These are phyloP conservation scores for Druon quercuslanigerum DNA, from an alignment of 1,140 invertebrate genomes.

Conservation along the genomic window DNA sequence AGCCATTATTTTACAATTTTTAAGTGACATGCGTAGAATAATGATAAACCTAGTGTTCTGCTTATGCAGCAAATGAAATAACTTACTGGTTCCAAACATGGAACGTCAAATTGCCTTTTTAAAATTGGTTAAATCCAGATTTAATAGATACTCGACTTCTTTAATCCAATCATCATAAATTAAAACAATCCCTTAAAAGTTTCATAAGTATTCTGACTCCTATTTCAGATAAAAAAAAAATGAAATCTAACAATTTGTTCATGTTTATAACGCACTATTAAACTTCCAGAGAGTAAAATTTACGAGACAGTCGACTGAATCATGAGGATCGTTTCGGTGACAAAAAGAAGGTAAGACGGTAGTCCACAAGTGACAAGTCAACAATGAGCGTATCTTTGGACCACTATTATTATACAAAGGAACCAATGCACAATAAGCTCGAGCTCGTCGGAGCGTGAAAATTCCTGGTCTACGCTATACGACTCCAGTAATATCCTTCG, in stretches of 20 bases:
- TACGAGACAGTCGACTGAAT: constrained; percentile 13
- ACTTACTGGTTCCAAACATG: neutral
- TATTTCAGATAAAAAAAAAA: neutral
- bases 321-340: constrained; percentile 4
- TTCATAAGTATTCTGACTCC: neutral
- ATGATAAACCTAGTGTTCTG: neutral
- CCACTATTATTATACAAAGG: neutral
- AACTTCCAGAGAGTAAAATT: neutral
- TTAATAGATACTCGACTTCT: neutral
- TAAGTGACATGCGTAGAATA: neutral
- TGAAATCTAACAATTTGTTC: too few relatives aligned
- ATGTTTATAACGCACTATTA: too few relatives aligned
- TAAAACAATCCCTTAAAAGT: neutral
- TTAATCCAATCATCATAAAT: constrained; percentile 2
- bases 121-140: neutral
- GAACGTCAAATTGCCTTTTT: neutral
- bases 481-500: neutral
- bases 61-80: neutral
- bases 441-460: constrained; percentile 20
- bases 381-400: neutral
- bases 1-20: too few relatives aligned
- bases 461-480: neutral
- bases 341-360: neutral
- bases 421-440: constrained; percentile 17
- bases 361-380: neutral